Evolutionary conservation across 2,797 vertebrate species (phyloP).

Genomic region (Heliangelus exortis): DNA sequence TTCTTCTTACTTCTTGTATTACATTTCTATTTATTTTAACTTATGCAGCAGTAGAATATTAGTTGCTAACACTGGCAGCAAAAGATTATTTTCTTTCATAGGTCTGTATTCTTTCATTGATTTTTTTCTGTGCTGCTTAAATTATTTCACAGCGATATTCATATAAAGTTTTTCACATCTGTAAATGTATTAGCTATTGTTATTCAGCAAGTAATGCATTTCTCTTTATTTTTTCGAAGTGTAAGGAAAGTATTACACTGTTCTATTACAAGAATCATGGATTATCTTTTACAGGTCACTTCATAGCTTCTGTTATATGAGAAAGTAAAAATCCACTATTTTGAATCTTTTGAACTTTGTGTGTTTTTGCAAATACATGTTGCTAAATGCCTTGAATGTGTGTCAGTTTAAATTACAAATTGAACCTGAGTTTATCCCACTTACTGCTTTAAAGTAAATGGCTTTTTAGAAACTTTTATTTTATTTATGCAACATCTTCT

Average conservation of each 20-base stretch:
- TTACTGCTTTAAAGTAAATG: not conserved
- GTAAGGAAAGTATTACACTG: slow-evolving; percentile 1
- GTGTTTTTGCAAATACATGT: not conserved
- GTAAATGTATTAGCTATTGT: not conserved
- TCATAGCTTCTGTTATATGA: slow-evolving; percentile 29
- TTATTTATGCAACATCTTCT: not conserved
- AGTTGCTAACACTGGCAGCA: not conserved
- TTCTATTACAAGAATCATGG: slow-evolving; percentile 15
- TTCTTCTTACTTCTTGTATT: not conserved
- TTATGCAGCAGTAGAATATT: not conserved
- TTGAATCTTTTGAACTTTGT: not conserved
- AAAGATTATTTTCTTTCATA: not conserved
- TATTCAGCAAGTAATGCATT: not conserved
- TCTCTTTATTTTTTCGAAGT: not conserved
- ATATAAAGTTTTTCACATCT: not conserved
- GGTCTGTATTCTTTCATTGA: not conserved
- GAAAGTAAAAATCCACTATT: not conserved
- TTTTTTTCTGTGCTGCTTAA: not conserved
- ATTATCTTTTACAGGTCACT: not conserved
- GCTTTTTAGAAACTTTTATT: not conserved
- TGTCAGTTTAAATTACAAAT: not conserved
- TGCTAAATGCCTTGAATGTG: not conserved
- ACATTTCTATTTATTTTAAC: not conserved
- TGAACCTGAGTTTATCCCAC: not conserved
- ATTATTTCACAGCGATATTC: slow-evolving; percentile 6